Evolutionary conservation across 2,888 invertebrate species (phyloP), one percentile per base, ranked within the genome.

Genomic region (Orthonevra nobilis): DNA sequence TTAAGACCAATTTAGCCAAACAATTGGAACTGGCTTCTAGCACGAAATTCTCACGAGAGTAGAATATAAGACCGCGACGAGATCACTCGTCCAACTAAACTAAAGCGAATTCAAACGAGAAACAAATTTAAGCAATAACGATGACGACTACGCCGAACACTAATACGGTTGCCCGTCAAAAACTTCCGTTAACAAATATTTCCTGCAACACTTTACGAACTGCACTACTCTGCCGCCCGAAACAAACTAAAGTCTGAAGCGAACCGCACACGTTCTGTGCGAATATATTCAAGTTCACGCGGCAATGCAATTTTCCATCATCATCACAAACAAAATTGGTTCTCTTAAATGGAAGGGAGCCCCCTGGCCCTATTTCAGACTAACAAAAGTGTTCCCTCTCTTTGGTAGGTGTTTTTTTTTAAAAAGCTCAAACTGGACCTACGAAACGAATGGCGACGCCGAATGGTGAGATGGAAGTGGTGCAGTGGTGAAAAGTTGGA

Each of bases 231-330:
- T 77, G 44, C 66, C 63, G 64, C 58, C 72, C 64, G 70, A 72
- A 66, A 64, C 58, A 77, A 77, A 77, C 77, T 77, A 34, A 64
- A 50, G 12, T n/a, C 44, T 20, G 66, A 52, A 69, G 38, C 42
- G 9, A 46, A 60, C 58, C 60, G 60, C 60, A 77, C 60, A 60
- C 70, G 64, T 54, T 77, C 15, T 64, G 26, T 64, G 77, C 77
- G 64, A 77, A 72, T 64, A 72, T 58, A 44, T 70, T 77, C 70
- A 77, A 77, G 75, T 77, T 70, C 61, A 61, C 50, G n/a, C n/a
- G n/a, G n/a, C n/a, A n/a, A n/a, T n/a, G n/a, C n/a, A n/a, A n/a
- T n/a, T n/a, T n/a, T n/a, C n/a, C n/a, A n/a, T n/a, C n/a, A n/a
- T n/a, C n/a, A n/a, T n/a, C n/a, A n/a, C n/a, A n/a, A n/a, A n/a